Percentiles rank a stretch among this genome's conserved stretches.
Conservation (phyloP, 2,797 vertebrate species). For the Amblyopsis hoosieri region DNA sequence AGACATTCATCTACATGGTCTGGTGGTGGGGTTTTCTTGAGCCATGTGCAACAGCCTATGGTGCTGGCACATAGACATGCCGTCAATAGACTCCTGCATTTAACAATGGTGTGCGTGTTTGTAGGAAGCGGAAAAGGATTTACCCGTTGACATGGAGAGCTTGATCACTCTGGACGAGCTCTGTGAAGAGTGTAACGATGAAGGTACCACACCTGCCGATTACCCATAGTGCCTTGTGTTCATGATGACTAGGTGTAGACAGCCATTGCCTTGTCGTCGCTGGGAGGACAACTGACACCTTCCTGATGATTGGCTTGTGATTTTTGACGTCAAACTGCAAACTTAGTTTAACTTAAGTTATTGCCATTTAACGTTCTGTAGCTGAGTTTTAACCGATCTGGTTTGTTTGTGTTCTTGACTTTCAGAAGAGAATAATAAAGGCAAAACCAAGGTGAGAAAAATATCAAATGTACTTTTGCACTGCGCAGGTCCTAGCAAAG, state of each 20-base stretch:
- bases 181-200: slow-evolving; percentile 37
- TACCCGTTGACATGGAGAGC: slow-evolving; percentile 57
- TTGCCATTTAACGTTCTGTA: too few relatives aligned
- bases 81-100: too few relatives aligned
- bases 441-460: background rate
- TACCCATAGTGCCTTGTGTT: background rate
- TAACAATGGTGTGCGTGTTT: background rate
- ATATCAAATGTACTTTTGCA: background rate
- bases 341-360: too few relatives aligned
- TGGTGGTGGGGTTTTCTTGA: too few relatives aligned
- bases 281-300: too few relatives aligned
- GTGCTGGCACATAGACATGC: too few relatives aligned
- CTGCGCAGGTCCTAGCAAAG: background rate
- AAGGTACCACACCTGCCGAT: slow-evolving; percentile 38
- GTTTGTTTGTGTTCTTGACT: background rate
- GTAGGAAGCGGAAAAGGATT: slow-evolving; percentile 45
- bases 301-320: too few relatives aligned
- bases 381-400: background rate
- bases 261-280: too few relatives aligned
- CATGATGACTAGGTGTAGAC: background rate
- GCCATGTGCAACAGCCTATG: too few relatives aligned
- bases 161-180: slow-evolving; percentile 75
- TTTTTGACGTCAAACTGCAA: too few relatives aligned
- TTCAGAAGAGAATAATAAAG: background rate
- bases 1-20: too few relatives aligned